Percentiles rank a stretch among this genome's conserved stretches.
These are phyloP conservation scores for Aviceda subcristata DNA, from an alignment of 2,113 vertebrate genomes.

Conservation along the genomic window DNA sequence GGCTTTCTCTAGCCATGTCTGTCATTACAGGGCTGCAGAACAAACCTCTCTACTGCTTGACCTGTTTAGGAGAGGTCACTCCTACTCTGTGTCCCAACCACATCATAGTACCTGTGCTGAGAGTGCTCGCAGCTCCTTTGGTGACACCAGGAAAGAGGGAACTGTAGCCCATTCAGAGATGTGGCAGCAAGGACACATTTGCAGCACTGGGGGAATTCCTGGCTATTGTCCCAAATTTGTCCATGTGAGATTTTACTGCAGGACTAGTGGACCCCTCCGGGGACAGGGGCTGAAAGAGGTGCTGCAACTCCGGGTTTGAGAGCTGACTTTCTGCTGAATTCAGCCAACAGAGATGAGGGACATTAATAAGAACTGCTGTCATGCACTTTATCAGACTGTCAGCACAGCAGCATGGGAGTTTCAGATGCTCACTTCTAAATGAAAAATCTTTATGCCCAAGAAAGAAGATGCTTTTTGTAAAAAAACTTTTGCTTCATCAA, in stretches of 20 bases:
- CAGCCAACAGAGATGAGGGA: not conserved
- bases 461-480: not conserved
- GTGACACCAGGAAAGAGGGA: not conserved
- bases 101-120: not conserved
- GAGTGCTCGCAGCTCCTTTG: not conserved
- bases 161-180: not conserved
- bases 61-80: not conserved
- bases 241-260: not conserved
- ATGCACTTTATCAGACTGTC: not conserved
- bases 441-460: not conserved
- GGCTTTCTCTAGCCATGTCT: not conserved
- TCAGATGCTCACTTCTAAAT: not conserved
- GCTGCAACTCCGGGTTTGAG: not conserved
- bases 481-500: not conserved
- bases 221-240: not conserved
- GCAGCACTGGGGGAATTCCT: not conserved
- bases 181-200: not conserved
- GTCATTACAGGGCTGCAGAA: not conserved
- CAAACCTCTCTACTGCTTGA: not conserved
- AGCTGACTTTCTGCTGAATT: not conserved
- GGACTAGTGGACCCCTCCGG: not conserved
- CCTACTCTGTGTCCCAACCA: not conserved
- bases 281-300: not conserved
- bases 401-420: not conserved
- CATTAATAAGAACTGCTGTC: not conserved